Evolutionary conservation across 2,797 vertebrate species (phyloP).

Genomic region (Sebastes dallii): DNA sequence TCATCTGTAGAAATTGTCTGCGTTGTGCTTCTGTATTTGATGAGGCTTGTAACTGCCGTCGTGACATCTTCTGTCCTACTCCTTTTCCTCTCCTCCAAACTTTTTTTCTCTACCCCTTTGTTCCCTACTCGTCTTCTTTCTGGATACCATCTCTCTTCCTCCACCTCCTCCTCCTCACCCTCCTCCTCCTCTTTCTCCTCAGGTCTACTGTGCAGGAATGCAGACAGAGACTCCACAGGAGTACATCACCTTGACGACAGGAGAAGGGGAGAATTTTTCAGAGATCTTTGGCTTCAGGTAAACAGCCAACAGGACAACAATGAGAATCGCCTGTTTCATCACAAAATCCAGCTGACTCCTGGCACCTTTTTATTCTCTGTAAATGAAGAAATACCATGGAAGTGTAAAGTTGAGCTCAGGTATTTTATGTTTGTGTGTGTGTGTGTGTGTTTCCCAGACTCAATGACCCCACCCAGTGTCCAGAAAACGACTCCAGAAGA

Average conservation of each 20-base stretch:
- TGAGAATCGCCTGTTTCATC: conserved; percentile 29
- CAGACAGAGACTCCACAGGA: conserved; percentile 90
- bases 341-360: conserved; percentile 20
- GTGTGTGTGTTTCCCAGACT: conserved; percentile 78
- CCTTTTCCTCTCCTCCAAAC: neutral
- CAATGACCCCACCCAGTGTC: conserved; percentile 94
- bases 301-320: conserved; percentile 42
- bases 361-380: neutral
- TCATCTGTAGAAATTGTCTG: neutral
- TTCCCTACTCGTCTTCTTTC: neutral
- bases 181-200: conserved; percentile 32
- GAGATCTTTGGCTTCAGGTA: conserved; percentile 98
- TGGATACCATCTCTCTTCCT: conserved; percentile 4
- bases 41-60: neutral
- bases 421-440: conserved; percentile 3
- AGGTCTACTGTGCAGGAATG: conserved; percentile 96
- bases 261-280: conserved; percentile 94
- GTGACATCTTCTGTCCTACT: neutral
- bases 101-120: neutral
- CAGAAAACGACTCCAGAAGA: conserved; percentile 89
- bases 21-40: neutral
- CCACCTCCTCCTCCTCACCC: conserved; percentile 1
- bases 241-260: conserved; percentile 89
- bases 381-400: conserved; percentile 46
- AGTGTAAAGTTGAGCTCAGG: conserved; percentile 34